These are phyloP conservation scores for Alces alces DNA, from an alignment of 2,113 vertebrate genomes.

Conservation along the genomic window DNA sequence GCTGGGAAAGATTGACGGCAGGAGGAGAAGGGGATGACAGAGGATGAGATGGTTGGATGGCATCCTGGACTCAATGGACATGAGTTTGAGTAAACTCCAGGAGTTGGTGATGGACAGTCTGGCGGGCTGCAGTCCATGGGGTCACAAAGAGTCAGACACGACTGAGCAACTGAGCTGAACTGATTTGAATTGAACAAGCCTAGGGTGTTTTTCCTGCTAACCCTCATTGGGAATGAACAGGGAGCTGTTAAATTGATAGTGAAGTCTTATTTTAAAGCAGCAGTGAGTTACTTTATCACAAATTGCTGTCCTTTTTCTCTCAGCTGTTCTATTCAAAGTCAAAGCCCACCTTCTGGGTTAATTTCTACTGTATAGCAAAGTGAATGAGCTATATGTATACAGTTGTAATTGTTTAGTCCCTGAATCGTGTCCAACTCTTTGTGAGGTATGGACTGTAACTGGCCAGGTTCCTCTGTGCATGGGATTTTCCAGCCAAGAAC, in stretches of 20 bases:
- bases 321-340: neutral
- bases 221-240: neutral
- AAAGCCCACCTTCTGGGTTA: neutral
- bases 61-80: neutral
- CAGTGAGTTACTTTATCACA: neutral
- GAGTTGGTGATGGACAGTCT: neutral
- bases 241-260: neutral
- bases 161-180: neutral
- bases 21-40: neutral
- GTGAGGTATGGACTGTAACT: neutral
- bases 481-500: neutral
- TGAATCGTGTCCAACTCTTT: neutral
- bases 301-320: neutral
- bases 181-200: neutral
- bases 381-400: neutral
- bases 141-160: fast-evolving
- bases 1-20: neutral
- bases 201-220: neutral
- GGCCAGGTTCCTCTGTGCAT: neutral
- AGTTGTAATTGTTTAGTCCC: neutral
- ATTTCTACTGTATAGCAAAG: neutral
- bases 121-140: fast-evolving
- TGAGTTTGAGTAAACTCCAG: fast-evolving
- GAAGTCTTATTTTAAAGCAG: neutral
- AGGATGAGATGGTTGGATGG: neutral